Evolutionary conservation across 92 coral and sea anemone genomes (phyloP).

Genomic region (Epizoanthus ramosus): DNA sequence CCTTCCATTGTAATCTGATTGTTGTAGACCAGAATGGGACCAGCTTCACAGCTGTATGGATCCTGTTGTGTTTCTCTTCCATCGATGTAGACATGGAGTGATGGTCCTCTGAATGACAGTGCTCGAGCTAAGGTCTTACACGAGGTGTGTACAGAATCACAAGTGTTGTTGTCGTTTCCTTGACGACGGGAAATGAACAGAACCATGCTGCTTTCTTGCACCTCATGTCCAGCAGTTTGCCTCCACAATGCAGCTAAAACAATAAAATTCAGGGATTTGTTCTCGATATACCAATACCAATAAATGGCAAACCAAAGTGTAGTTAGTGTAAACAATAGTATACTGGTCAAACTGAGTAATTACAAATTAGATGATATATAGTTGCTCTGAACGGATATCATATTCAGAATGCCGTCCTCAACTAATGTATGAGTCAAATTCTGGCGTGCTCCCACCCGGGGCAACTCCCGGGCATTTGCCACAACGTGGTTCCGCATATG

Average conservation of each 20-base stretch:
- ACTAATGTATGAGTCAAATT: no score
- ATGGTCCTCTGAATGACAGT: neutral
- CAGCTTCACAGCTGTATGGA: neutral
- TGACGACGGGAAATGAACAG: neutral
- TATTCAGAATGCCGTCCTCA: no score
- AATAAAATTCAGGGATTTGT: no score
- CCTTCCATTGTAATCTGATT: neutral
- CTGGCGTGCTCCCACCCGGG: no score
- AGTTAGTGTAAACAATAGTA: no score
- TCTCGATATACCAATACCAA: no score
- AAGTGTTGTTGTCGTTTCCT: constrained; percentile 7
- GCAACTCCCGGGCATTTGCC: no score
- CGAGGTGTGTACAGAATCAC: neutral
- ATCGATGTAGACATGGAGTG: constrained; percentile 17
- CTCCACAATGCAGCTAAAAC: neutral
- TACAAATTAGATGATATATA: no score
- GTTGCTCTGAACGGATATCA: no score
- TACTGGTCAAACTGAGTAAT: no score
- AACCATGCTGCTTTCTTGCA: neutral
- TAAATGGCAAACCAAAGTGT: no score
- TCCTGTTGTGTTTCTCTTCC: neutral
- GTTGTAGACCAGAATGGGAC: neutral
- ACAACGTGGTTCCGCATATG: no score
- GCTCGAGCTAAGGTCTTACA: constrained; percentile 18
- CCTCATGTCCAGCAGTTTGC: neutral